These are phyloP conservation scores for Xerus inauris DNA, from an alignment of 2,113 vertebrate species.

Conservation along the genomic window DNA sequence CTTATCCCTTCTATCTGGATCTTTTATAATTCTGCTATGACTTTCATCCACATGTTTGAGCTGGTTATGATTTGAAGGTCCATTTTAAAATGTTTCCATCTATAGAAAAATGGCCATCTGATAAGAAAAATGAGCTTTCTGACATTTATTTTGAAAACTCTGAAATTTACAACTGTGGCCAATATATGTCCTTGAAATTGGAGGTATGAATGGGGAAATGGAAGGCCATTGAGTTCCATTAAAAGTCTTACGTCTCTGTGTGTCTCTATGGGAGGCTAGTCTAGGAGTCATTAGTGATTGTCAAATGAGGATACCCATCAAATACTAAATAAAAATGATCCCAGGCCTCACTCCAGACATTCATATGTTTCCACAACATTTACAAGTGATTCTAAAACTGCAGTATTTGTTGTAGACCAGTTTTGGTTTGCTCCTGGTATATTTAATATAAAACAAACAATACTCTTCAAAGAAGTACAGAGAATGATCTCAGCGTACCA, in stretches of 20 bases:
- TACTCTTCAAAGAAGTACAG: neutral
- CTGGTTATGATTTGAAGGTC: neutral
- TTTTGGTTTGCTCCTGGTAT: neutral
- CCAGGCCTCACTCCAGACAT: neutral
- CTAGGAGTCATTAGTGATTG: neutral
- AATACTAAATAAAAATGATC: neutral
- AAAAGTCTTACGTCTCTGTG: neutral
- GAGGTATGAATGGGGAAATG: neutral
- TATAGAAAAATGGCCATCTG: neutral
- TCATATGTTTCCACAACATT: neutral
- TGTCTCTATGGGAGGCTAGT: neutral
- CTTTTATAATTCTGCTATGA: neutral
- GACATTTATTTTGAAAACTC: neutral
- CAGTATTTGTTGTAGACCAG: neutral
- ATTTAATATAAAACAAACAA: neutral
- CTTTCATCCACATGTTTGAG: neutral
- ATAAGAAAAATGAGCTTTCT: neutral
- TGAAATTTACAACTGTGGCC: neutral
- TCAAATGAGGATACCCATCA: neutral
- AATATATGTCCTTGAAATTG: neutral
- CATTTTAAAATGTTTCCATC: neutral
- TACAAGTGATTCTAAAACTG: neutral
- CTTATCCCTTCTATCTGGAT: neutral
- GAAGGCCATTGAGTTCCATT: neutral
- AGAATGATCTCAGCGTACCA: neutral